Conservation (phyloP, 2,888 invertebrate genomes). For the Drosophila meridiana region DNA sequence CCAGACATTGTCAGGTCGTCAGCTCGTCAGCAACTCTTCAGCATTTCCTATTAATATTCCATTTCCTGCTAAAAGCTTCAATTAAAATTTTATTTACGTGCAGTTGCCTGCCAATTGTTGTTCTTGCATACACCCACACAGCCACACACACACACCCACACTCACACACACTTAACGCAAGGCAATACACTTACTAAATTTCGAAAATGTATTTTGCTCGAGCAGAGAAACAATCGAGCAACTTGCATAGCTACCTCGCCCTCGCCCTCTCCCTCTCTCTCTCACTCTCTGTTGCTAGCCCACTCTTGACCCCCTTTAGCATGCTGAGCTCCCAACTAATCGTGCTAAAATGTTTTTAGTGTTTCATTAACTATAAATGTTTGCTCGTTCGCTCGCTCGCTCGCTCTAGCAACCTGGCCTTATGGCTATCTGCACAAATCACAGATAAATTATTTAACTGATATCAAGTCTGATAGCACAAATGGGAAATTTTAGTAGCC, state of each 20-base stretch:
- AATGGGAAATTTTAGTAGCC: background rate
- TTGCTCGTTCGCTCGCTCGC: background rate
- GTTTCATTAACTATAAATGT: slow-evolving; percentile 49
- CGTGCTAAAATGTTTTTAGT: slow-evolving; percentile 66
- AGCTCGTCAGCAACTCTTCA: slow-evolving; percentile 25
- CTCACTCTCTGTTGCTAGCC: background rate
- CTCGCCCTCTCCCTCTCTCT: background rate
- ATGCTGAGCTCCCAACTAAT: slow-evolving; percentile 42
- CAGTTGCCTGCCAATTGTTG: slow-evolving; percentile 31
- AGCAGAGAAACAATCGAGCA: slow-evolving; percentile 7
- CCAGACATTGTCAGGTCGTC: slow-evolving; percentile 11
- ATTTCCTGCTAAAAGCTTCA: slow-evolving; percentile 76
- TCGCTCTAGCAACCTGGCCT: slow-evolving; percentile 1
- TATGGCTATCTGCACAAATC: slow-evolving; percentile 33
- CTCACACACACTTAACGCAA: slow-evolving; percentile 13
- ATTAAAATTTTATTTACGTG: slow-evolving; percentile 71
- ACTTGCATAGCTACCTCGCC: background rate
- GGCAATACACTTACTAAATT: slow-evolving; percentile 48
- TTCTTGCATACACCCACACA: slow-evolving; percentile 1
- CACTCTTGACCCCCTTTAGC: slow-evolving; percentile 3
- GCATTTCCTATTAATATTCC: slow-evolving; percentile 68
- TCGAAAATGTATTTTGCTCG: slow-evolving; percentile 51
- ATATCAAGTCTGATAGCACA: slow-evolving; percentile 15
- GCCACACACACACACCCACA: slow-evolving; percentile 18
- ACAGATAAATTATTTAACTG: slow-evolving; percentile 28